Percentiles rank a stretch among this genome's conserved stretches.
phyloP scores from a whole-genome alignment of 2,888 invertebrate genomes.

The Athripsodes cinereus region DNA sequence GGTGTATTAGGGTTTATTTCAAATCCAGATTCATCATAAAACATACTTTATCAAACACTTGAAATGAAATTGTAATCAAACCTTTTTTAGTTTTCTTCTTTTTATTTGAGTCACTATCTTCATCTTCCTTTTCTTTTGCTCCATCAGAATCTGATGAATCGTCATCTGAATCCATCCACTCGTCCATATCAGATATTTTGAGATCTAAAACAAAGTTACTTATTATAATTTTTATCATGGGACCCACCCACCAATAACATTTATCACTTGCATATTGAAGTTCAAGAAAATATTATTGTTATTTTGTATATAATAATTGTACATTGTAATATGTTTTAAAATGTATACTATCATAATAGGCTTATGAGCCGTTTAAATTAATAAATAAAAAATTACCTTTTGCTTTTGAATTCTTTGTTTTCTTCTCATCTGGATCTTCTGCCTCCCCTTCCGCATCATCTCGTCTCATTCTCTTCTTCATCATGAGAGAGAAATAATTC shows the following conservation, averaged over 20 bases:
- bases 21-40: no score
- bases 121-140: constrained; percentile 60
- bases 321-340: no score
- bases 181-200: constrained; percentile 91
- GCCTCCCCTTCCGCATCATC: constrained; percentile 61
- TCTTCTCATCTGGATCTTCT: constrained; percentile 63
- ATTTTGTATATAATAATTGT: not conserved
- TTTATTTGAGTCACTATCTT: constrained; percentile 54
- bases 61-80: constrained; percentile 19
- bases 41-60: no score
- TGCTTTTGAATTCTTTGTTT: constrained; percentile 47
- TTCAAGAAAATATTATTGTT: not conserved
- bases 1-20: no score
- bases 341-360: no score
- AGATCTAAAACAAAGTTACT: constrained; percentile 57
- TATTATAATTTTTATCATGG: no score
- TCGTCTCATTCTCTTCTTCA: constrained; percentile 77
- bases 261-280: no score
- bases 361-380: no score
- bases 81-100: constrained; percentile 53
- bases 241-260: no score
- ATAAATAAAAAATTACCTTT: constrained; percentile 46
- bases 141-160: constrained; percentile 70
- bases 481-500: constrained; percentile 94
- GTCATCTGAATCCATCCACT: constrained; percentile 83